Percentiles rank a stretch among this genome's conserved stretches.
These are phyloP conservation scores for Brachystomella parvula DNA, from an alignment of 1,140 invertebrate species.

Conservation along the genomic window DNA sequence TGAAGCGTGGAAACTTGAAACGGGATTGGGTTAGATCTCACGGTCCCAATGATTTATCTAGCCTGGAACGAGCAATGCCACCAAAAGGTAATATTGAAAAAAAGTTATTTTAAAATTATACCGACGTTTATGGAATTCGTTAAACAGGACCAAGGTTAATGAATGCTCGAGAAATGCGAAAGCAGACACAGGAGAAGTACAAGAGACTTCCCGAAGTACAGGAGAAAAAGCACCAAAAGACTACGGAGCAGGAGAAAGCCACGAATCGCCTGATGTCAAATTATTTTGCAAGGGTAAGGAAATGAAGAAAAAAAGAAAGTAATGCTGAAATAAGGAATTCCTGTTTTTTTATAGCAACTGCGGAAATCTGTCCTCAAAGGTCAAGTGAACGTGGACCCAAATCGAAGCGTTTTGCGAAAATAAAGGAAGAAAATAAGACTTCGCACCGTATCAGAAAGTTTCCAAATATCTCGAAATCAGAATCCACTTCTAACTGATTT, in stretches of 20 bases:
- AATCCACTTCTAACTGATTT: too few relatives aligned
- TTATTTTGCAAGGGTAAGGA: slow-evolving; percentile 46
- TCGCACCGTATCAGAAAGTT: background rate
- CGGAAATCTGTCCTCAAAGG: slow-evolving; percentile 13
- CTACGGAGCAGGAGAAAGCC: slow-evolving; percentile 46
- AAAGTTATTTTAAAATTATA: slow-evolving; percentile 4
- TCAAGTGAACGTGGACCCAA: slow-evolving; percentile 13
- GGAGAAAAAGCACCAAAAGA: slow-evolving; percentile 44
- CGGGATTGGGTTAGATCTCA: slow-evolving; percentile 1
- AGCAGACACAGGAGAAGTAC: slow-evolving; percentile 47
- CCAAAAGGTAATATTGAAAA: slow-evolving; percentile 17
- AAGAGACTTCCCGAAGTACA: slow-evolving; percentile 46
- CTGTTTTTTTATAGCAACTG: slow-evolving; percentile 20
- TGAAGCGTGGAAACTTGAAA: slow-evolving; percentile 10
- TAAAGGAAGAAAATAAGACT: slow-evolving; percentile 2
- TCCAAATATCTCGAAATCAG: too few relatives aligned
- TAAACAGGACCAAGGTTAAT: slow-evolving; percentile 16
- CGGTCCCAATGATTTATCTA: slow-evolving; percentile 7
- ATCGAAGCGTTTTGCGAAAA: slow-evolving; percentile 13
- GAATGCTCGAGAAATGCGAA: slow-evolving; percentile 42
- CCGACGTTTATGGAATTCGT: slow-evolving; percentile 7
- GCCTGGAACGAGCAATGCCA: slow-evolving; percentile 7
- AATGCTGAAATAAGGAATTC: background rate
- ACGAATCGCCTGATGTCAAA: slow-evolving; percentile 52
- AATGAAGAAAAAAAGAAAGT: background rate